Conservation (phyloP, 2,888 invertebrate species). For the Chrysolina americana region DNA sequence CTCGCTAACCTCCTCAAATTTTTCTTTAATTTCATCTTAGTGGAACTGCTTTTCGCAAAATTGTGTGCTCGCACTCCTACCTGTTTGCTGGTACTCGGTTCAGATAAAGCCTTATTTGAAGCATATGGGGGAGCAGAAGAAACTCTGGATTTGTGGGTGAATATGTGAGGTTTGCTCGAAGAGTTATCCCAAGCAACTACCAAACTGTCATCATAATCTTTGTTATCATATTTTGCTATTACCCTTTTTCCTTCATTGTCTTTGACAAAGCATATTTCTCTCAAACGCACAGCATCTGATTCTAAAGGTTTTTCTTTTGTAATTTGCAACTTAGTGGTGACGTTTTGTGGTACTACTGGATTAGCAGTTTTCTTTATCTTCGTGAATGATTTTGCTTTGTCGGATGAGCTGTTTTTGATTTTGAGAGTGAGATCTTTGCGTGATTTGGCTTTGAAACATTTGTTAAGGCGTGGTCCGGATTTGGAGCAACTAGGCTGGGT, state of each 20-base stretch:
- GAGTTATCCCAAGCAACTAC: slow-evolving; percentile 65
- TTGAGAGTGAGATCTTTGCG: slow-evolving; percentile 57
- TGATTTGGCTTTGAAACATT: slow-evolving; percentile 55
- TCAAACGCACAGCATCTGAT: slow-evolving; percentile 59
- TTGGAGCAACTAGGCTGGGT: slow-evolving; percentile 62
- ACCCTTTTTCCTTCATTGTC: slow-evolving; percentile 64
- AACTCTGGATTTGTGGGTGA: slow-evolving; percentile 54
- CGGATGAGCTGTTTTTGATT: slow-evolving; percentile 53
- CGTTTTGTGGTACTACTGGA: slow-evolving; percentile 39
- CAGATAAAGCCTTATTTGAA: slow-evolving; percentile 49
- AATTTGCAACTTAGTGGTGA: slow-evolving; percentile 35
- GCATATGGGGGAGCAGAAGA: slow-evolving; percentile 48
- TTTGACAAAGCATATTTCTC: slow-evolving; percentile 67
- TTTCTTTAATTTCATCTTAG: slow-evolving; percentile 63
- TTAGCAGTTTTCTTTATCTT: slow-evolving; percentile 33
- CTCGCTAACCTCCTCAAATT: slow-evolving; percentile 62
- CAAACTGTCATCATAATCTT: slow-evolving; percentile 62
- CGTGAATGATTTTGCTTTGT: slow-evolving; percentile 45
- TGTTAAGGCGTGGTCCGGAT: slow-evolving; percentile 53
- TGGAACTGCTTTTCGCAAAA: slow-evolving; percentile 60
- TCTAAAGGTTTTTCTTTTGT: slow-evolving; percentile 35
- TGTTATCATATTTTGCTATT: slow-evolving; percentile 64
- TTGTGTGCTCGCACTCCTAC: slow-evolving; percentile 61
- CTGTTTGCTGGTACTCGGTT: slow-evolving; percentile 61
- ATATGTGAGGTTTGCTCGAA: slow-evolving; percentile 60